Conservation (phyloP, 2,113 vertebrate genomes). For the Parotia lawesii region DNA sequence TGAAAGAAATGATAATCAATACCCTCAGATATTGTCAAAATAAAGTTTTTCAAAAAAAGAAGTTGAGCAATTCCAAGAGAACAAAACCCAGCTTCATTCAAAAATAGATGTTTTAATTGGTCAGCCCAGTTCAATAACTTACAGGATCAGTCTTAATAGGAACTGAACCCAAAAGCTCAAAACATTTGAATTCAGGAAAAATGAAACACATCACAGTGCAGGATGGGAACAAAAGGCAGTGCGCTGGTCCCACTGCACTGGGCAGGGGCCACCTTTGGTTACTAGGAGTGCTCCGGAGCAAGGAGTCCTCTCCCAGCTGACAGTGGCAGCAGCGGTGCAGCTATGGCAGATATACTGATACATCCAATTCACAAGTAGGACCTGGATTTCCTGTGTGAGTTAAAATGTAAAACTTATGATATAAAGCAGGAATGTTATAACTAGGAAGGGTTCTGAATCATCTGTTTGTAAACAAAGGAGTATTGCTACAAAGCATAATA, state of each 20-base stretch:
- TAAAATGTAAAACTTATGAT: neutral
- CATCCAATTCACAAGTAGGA: neutral
- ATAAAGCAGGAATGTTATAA: neutral
- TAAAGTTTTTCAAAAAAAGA: neutral
- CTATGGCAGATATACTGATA: fast-evolving
- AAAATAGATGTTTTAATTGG: neutral
- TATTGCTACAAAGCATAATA: neutral
- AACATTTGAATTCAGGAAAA: neutral
- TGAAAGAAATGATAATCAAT: neutral
- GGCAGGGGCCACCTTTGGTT: neutral
- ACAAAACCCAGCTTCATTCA: neutral
- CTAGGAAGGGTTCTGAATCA: neutral
- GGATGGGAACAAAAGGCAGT: neutral
- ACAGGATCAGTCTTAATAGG: neutral
- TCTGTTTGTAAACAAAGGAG: neutral
- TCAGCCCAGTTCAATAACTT: neutral
- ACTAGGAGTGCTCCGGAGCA: neutral
- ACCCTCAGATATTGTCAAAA: neutral
- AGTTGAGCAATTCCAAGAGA: neutral
- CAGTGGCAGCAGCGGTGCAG: neutral
- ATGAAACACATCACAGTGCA: neutral
- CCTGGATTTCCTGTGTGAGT: neutral
- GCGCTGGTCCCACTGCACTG: fast-evolving
- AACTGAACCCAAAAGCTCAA: neutral
- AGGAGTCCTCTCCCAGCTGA: neutral